A percentile compares a stretch with the other conserved stretches of the same genome.
Conservation (phyloP, 2,797 vertebrate species). For the Propithecus perrieri region DNA sequence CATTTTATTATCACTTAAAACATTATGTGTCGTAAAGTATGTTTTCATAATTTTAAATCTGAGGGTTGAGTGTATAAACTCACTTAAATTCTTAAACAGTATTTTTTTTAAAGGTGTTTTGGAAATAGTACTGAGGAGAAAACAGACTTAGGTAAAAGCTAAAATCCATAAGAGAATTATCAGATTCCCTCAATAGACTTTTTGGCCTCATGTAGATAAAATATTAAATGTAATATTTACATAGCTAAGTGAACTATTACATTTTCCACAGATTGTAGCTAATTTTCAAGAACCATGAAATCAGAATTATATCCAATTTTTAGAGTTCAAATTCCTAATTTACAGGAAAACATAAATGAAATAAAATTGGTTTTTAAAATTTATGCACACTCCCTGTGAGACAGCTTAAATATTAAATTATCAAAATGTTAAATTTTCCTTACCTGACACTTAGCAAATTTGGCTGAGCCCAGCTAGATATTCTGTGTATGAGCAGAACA, state of each 20-base stretch:
- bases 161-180: not conserved
- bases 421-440: slow-evolving; percentile 13
- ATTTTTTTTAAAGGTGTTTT: not conserved
- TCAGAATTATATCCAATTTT: not conserved
- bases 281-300: slow-evolving; percentile 17
- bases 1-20: not conserved
- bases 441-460: not conserved
- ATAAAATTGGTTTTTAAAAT: slow-evolving; percentile 14
- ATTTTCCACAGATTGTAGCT: not conserved
- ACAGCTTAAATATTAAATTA: not conserved
- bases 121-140: not conserved
- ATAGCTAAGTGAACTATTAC: not conserved
- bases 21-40: not conserved
- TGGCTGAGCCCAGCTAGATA: not conserved
- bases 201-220: not conserved
- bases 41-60: not conserved
- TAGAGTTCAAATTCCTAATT: not conserved
- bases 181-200: not conserved
- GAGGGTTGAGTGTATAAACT: not conserved
- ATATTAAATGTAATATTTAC: not conserved
- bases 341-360: slow-evolving; percentile 13
- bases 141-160: not conserved
- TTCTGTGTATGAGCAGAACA: not conserved
- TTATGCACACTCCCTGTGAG: not conserved
- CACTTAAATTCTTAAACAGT: not conserved